Percentiles rank a stretch among this genome's conserved stretches.
Conservation (phyloP, 2,113 vertebrate species). For the Platanista minor region DNA sequence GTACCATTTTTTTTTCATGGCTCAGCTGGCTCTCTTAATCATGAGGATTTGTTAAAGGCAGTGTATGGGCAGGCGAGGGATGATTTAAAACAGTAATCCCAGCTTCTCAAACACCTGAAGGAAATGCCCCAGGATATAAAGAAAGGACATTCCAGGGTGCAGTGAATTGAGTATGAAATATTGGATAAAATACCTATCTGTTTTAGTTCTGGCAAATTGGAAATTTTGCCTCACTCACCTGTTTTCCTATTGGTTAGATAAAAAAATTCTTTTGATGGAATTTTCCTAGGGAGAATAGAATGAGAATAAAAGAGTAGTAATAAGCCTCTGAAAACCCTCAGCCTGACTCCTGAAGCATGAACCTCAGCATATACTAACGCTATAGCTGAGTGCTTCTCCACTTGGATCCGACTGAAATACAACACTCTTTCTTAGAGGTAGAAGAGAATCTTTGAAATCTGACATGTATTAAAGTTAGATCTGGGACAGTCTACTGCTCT, state of each 20-base stretch:
- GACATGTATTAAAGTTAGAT: background rate
- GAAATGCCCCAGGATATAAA: background rate
- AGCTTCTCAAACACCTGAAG: background rate
- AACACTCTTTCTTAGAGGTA: background rate
- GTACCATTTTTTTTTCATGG: background rate
- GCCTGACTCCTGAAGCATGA: background rate
- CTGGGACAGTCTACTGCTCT: background rate
- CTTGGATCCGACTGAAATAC: background rate
- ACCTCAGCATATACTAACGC: background rate
- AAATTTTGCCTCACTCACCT: background rate
- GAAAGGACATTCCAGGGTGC: background rate
- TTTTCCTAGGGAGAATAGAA: background rate
- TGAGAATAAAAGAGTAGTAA: background rate
- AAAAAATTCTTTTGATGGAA: background rate
- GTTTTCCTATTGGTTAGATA: background rate
- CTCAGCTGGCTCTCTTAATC: background rate
- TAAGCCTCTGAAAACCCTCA: background rate
- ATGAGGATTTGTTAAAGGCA: background rate
- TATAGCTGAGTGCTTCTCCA: background rate
- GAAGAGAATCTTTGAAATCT: slow-evolving; percentile 13
- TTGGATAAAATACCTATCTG: background rate
- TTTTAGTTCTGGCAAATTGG: background rate
- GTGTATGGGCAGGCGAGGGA: accelerated
- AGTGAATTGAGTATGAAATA: background rate
- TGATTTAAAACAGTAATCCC: background rate